Evolutionary conservation across 2,888 invertebrate species (phyloP).

Genomic region (Dryococelus australis): DNA sequence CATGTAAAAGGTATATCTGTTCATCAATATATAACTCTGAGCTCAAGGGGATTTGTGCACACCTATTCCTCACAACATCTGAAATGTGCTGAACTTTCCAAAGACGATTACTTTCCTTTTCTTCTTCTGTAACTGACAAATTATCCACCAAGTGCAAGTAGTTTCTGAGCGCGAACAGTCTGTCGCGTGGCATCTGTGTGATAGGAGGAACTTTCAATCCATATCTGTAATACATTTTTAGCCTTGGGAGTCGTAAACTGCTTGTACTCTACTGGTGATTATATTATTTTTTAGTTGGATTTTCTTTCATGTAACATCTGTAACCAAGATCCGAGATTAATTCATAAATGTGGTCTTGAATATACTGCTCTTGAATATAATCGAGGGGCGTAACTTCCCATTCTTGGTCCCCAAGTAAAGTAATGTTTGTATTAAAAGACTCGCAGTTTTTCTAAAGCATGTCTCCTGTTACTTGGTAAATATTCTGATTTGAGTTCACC

Average conservation of each 20-base stretch:
- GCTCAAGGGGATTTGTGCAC: background rate
- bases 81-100: background rate
- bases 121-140: slow-evolving; percentile 3
- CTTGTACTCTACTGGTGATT: background rate
- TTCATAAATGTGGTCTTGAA: background rate
- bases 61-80: background rate
- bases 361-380: background rate
- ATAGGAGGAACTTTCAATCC: background rate
- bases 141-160: slow-evolving; percentile 16
- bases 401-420: background rate
- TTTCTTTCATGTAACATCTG: background rate
- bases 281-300: background rate
- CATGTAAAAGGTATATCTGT: background rate
- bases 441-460: slow-evolving; percentile 1
- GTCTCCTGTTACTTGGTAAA: background rate
- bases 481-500: background rate
- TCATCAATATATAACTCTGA: background rate
- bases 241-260: slow-evolving; percentile 1
- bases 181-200: background rate
- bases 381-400: background rate
- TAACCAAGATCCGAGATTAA: background rate
- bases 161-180: background rate
- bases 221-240: slow-evolving; percentile 10
- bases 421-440: background rate
- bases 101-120: background rate